Evolutionary conservation across 2,113 vertebrate species (phyloP).

Genomic region (Rhodinocichla rosea): DNA sequence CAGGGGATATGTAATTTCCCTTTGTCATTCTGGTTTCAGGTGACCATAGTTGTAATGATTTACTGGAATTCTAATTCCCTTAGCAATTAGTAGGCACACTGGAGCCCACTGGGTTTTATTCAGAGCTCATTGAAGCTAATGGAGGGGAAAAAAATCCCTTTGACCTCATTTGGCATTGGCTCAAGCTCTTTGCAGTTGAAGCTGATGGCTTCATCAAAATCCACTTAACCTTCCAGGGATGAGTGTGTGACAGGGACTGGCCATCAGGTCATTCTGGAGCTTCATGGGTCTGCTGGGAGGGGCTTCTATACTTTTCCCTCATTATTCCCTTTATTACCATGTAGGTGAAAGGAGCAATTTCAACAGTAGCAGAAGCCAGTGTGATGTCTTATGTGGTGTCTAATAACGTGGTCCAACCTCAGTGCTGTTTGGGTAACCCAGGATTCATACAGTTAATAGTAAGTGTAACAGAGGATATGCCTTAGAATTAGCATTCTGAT

Average conservation of each 20-base stretch:
- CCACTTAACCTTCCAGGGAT: constrained; percentile 41
- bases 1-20: neutral
- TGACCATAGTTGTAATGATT: neutral
- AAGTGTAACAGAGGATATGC: neutral
- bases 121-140: constrained; percentile 27
- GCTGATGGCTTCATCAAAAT: constrained; percentile 52
- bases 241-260: neutral
- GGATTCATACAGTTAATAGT: neutral
- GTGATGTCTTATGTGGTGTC: neutral
- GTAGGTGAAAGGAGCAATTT: neutral
- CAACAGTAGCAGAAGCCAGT: neutral
- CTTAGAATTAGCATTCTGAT: neutral
- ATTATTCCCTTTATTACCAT: neutral
- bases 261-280: neutral
- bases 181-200: neutral
- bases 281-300: neutral
- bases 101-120: neutral
- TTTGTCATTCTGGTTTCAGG: neutral
- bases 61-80: constrained; percentile 4
- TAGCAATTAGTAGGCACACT: neutral
- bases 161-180: constrained; percentile 41
- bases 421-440: neutral
- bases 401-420: neutral
- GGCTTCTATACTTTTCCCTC: neutral
- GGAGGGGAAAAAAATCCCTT: neutral